Percentiles rank a stretch among this genome's conserved stretches.
These are phyloP conservation scores for Caenorhabditis sp. DNA, from an alignment of 2,888 invertebrate genomes.

Conservation along the genomic window DNA sequence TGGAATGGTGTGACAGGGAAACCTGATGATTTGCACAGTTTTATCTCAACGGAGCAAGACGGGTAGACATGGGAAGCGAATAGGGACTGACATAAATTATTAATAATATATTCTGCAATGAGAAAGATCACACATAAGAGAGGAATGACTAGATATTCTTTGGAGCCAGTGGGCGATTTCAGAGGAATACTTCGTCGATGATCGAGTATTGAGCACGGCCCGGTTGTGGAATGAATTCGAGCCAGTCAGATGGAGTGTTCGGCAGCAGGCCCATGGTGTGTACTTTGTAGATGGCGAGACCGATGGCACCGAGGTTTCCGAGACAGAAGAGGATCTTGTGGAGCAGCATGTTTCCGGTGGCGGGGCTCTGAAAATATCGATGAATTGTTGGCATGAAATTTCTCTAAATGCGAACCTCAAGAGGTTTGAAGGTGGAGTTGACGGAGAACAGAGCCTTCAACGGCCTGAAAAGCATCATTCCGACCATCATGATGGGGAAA, in stretches of 20 bases:
- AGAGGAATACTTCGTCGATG: conserved; percentile 58
- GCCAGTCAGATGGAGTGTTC: conserved; percentile 82
- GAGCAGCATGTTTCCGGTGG: conserved; percentile 75
- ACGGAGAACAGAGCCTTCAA: conserved; percentile 95
- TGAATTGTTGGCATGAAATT: no score
- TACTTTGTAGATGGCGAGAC: conserved; percentile 81
- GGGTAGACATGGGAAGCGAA: background rate
- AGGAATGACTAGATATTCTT: conserved; percentile 46
- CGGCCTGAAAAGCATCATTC: conserved; percentile 97
- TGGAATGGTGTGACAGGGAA: conserved; percentile 49
- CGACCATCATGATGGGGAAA: conserved; percentile 99
- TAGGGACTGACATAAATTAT: conserved; percentile 20
- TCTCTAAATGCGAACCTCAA: conserved; percentile 50
- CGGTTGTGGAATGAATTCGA: conserved; percentile 70
- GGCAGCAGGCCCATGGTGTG: conserved; percentile 83
- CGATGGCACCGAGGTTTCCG: conserved; percentile 82
- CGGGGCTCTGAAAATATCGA: conserved; percentile 72
- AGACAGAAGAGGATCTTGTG: conserved; percentile 81
- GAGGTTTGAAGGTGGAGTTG: conserved; percentile 84
- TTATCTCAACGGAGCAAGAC: background rate
- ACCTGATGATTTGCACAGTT: conserved; percentile 6
- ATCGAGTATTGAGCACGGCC: conserved; percentile 72
- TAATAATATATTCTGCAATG: conserved; percentile 16
- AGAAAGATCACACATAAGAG: conserved; percentile 33
- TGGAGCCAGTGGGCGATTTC: background rate